Evolutionary conservation across 2,888 invertebrate genomes (phyloP), one percentile per base, ranked within the genome.

Genomic region (Hemithea aestivaria): DNA sequence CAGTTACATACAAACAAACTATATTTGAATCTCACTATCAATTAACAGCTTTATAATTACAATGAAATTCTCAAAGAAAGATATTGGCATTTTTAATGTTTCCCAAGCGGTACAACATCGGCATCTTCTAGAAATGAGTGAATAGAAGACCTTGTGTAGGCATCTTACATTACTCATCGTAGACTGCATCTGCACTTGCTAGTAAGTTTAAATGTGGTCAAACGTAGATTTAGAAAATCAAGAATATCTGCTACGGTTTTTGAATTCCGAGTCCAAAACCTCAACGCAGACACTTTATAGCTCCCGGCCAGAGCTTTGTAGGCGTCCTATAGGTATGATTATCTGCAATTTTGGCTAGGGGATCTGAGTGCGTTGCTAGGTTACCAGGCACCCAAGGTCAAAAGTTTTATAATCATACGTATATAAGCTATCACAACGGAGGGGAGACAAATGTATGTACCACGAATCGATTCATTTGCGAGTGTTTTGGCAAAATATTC

Each of bases 381-480:
- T 73, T 79, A 83, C 82, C 69, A 68, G 73, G 73, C 68, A 65
- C 73, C 80, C 85, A 85, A 84, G 85, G 85, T 85, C 85, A 85
- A 62, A 71, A 65, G 66, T 66, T 68, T 68, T 75, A 78, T 76
- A 78, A 60, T 51, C 61, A 60, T 66, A 70, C 58, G 61, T 73
- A 74, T 72, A 69, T 54, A 48, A 54, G 63, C 66, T 62, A 56
- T 55, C 67, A 64, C 72, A 67, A 66, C 66, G 44, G 58, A 62
- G 74, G 79, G 78, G 79, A n/a, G 70, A 49, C 33, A 26, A 24
- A 24, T 35, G 57, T 58, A 62, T 57, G 16, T 35, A 46, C 45
- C 23, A 24, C 27, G 51, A 56, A 74, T 73, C 71, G 71, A 74
- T 73, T 68, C 57, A 62, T 68, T 65, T 63, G 41, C 44, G 45